Conservation (phyloP, 1,140 invertebrate species). For the Drosophila arawakana region DNA sequence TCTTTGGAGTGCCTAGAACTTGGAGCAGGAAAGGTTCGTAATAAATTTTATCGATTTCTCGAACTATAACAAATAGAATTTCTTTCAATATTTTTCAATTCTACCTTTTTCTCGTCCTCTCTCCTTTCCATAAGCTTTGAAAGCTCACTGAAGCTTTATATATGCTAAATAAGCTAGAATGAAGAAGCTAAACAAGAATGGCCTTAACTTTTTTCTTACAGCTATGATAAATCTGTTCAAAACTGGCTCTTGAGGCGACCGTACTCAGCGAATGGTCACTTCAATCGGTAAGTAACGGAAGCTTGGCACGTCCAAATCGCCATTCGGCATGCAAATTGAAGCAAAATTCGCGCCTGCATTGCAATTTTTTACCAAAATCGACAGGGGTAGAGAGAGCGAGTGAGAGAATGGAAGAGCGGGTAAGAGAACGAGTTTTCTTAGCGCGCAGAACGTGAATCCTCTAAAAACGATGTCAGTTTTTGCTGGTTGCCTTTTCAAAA, state of each 20-base stretch:
- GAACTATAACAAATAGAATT: not conserved
- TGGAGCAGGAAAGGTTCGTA: too few species aligned
- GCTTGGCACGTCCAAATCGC: conserved; percentile 47
- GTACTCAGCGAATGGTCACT: conserved; percentile 98
- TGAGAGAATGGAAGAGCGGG: not conserved
- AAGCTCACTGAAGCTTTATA: not conserved
- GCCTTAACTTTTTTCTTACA: conserved; percentile 76
- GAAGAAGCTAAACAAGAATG: too few species aligned
- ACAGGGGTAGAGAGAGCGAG: not conserved
- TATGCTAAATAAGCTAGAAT: too few species aligned
- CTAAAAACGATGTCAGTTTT: conserved; percentile 73
- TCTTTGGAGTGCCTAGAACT: too few species aligned
- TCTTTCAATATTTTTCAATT: not conserved
- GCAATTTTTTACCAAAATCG: conserved; percentile 10
- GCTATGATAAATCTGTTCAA: conserved; percentile 97
- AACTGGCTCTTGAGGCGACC: conserved; percentile 93
- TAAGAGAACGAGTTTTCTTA: conserved; percentile 4
- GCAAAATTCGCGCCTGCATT: conserved; percentile 53
- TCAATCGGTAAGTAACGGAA: conserved; percentile 95
- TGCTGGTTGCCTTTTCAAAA: conserved; percentile 74
- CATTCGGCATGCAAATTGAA: conserved; percentile 53
- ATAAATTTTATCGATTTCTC: too few species aligned
- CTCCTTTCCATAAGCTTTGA: not conserved
- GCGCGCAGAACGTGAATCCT: conserved; percentile 50
- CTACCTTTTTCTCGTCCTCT: not conserved